Evolutionary conservation across 2,113 vertebrate species (phyloP).

Genomic region (Pelodiscus sinensis): DNA sequence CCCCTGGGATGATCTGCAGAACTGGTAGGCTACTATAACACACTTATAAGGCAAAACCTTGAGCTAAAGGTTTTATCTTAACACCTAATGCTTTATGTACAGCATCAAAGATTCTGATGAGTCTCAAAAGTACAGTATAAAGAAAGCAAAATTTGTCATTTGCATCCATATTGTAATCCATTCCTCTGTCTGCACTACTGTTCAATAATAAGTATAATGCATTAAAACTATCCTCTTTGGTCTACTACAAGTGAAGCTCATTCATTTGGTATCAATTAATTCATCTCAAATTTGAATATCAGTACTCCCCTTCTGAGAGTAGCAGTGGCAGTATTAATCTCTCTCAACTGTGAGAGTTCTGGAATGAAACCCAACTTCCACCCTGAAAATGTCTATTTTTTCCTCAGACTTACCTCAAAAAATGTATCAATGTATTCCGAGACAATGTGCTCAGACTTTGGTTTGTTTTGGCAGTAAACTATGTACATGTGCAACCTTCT

Average conservation of each 20-base stretch:
- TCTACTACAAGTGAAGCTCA: background rate
- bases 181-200: background rate
- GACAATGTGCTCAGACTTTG: constrained; percentile 98
- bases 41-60: background rate
- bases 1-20: background rate
- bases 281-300: background rate
- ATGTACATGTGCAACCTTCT: constrained; percentile 98
- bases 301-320: background rate
- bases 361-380: background rate
- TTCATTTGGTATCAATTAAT: background rate
- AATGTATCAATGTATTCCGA: constrained; percentile 98
- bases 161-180: background rate
- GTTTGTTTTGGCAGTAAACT: constrained; percentile 99
- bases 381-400: background rate
- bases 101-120: background rate
- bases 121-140: background rate
- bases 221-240: background rate
- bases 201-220: background rate
- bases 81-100: background rate
- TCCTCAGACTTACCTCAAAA: constrained; percentile 89
- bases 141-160: background rate
- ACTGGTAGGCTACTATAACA: background rate
- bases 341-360: no score
- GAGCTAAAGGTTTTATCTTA: background rate
- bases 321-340: no score